Percentiles rank a stretch among this genome's conserved stretches.
Evolutionary conservation across 2,888 invertebrate genomes (phyloP).

Genomic region (Ditula angustiorana): DNA sequence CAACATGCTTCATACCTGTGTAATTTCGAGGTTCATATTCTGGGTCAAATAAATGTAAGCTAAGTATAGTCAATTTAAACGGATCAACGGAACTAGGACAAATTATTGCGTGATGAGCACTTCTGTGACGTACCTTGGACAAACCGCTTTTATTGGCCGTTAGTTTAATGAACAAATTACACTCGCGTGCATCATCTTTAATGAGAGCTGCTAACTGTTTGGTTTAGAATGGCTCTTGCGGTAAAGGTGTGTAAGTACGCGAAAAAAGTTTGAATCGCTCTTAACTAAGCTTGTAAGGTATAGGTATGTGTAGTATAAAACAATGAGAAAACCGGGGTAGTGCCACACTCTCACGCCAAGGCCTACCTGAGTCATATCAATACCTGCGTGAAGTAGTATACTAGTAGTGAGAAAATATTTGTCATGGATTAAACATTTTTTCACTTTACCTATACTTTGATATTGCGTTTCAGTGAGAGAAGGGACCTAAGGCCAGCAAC

Average conservation of each 20-base stretch:
- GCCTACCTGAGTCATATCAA: no score
- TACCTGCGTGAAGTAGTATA: no score
- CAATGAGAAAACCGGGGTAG: no score
- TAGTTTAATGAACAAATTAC: slow-evolving; percentile 44
- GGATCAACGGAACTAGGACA: slow-evolving; percentile 77
- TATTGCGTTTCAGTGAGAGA: no score
- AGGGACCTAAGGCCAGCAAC: no score
- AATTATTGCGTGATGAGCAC: slow-evolving; percentile 62
- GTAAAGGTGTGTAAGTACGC: slow-evolving; percentile 66
- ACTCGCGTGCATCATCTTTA: slow-evolving; percentile 33
- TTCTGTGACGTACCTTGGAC: slow-evolving; percentile 48
- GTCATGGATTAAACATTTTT: no score
- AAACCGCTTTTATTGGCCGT: slow-evolving; percentile 44
- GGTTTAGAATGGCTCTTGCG: slow-evolving; percentile 25
- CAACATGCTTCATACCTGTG: not conserved
- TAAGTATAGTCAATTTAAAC: slow-evolving; percentile 74
- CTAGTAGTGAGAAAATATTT: no score
- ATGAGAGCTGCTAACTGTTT: slow-evolving; percentile 16
- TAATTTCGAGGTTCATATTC: slow-evolving; percentile 52
- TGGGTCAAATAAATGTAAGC: slow-evolving; percentile 68
- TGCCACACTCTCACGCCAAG: no score
- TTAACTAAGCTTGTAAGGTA: not conserved
- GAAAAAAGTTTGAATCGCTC: not conserved
- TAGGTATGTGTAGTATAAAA: no score
- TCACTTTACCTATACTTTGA: no score